phyloP scores from a whole-genome alignment of 2,113 vertebrate species.

The Melanotaenia duboulayi region DNA sequence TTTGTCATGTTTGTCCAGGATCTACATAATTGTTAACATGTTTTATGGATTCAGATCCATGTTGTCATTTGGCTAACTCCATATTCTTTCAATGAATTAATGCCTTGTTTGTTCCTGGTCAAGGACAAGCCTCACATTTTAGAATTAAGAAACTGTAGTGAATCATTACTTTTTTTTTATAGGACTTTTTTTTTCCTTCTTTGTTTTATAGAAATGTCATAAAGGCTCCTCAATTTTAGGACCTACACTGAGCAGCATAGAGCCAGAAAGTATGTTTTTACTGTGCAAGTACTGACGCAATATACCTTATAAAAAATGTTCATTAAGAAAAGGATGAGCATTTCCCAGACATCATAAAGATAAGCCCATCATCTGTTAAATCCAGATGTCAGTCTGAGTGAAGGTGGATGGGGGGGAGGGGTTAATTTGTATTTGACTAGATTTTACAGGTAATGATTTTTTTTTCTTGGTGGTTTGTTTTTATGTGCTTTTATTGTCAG shows the following conservation, averaged over 20 bases:
- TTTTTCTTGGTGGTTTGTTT: neutral
- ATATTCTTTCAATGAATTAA: neutral
- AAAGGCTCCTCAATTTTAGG: neutral
- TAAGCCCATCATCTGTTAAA: neutral
- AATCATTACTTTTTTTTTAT: neutral
- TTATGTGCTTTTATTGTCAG: neutral
- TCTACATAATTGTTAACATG: neutral
- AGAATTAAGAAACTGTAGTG: neutral
- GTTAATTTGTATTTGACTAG: no score
- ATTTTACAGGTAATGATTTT: neutral
- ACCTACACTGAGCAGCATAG: neutral
- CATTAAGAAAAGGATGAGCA: neutral
- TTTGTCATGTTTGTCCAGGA: no score
- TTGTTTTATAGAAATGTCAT: neutral
- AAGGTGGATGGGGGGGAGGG: neutral
- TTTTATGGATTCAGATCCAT: neutral
- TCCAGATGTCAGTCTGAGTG: neutral
- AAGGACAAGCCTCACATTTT: constrained; percentile 3
- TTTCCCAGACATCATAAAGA: constrained; percentile 22
- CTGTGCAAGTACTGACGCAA: neutral
- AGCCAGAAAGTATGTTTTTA: neutral
- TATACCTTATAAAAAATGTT: constrained; percentile 2
- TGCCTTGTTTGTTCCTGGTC: neutral
- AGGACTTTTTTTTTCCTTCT: neutral
- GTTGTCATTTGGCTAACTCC: neutral